These are phyloP conservation scores for Trididemnum nubilum DNA, from an alignment of 23 tunicate species.

Conservation along the genomic window DNA sequence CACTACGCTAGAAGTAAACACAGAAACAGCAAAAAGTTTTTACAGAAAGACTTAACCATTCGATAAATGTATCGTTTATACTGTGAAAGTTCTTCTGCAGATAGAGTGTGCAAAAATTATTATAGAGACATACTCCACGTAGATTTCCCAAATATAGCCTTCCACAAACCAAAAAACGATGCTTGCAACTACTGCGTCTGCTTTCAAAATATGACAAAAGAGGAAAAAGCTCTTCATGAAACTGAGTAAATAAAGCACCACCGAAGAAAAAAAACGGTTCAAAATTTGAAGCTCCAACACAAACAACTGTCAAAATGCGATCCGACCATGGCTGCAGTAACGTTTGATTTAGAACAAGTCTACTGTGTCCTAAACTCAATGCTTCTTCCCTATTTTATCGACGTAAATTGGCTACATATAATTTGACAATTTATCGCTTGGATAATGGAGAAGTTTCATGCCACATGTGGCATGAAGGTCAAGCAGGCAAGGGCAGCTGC, in stretches of 20 bases:
- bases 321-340: neutral
- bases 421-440: no score
- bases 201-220: neutral
- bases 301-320: neutral
- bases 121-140: neutral
- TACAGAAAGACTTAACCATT: neutral
- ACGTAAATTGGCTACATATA: no score
- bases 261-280: neutral
- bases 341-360: neutral
- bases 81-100: no score
- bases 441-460: no score
- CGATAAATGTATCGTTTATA: no score
- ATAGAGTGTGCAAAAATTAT: neutral
- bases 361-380: no score
- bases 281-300: neutral
- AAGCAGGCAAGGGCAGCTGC: no score
- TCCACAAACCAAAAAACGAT: neutral
- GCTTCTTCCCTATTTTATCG: no score
- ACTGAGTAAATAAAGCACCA: neutral
- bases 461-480: no score
- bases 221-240: neutral
- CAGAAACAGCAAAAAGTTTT: no score
- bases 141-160: neutral
- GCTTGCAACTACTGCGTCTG: no score
- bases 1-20: neutral